phyloP scores from a whole-genome alignment of 2,113 vertebrate genomes.

The Boleophthalmus pectinirostris region DNA sequence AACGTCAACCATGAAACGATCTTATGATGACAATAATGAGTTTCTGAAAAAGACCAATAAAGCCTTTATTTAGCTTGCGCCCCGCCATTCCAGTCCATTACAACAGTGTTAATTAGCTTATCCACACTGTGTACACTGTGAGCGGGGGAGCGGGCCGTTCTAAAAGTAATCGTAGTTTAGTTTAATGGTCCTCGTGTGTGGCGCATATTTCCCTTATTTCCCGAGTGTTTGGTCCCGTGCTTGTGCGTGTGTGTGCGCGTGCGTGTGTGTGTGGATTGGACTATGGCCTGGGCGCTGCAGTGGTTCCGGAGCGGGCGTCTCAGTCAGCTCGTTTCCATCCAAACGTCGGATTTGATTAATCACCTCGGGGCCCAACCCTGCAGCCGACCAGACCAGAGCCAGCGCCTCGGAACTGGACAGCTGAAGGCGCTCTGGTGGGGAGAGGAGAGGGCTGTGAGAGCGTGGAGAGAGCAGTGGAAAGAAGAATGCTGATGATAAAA shows the following conservation, averaged over 20 bases:
- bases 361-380: conserved; percentile 59
- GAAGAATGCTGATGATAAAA: neutral
- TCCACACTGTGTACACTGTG: conserved; percentile 19
- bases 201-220: conserved; percentile 10
- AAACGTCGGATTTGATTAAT: conserved; percentile 75
- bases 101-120: conserved; percentile 6
- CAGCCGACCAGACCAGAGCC: conserved; percentile 41
- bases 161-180: conserved; percentile 20
- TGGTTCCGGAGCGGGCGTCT: conserved; percentile 58
- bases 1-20: conserved; percentile 8
- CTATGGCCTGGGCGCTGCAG: conserved; percentile 44
- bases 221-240: neutral
- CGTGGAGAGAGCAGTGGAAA: too few relatives aligned
- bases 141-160: conserved; percentile 16
- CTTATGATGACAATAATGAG: conserved; percentile 10
- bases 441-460: neutral
- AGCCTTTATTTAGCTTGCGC: neutral
- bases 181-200: conserved; percentile 37
- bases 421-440: conserved; percentile 48
- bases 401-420: conserved; percentile 22
- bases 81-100: neutral
- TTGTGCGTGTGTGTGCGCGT: too few relatives aligned
- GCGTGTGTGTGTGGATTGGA: conserved; percentile 16
- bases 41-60: conserved; percentile 10
- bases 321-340: conserved; percentile 66